phyloP scores from a whole-genome alignment of 2,888 invertebrate genomes.

The Galerucella pusilla region DNA sequence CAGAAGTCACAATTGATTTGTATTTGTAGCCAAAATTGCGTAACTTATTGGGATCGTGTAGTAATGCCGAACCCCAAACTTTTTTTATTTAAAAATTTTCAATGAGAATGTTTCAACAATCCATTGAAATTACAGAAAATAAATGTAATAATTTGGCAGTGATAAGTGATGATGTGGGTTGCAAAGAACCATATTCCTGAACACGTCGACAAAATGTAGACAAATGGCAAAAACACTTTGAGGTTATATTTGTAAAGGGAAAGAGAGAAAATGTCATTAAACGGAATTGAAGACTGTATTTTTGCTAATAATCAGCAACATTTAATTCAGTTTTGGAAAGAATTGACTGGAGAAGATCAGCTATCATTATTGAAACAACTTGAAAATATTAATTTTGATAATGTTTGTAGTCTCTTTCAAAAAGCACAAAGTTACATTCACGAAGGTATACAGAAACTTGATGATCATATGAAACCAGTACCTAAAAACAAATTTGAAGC shows the following conservation, averaged over 20 bases:
- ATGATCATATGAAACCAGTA: conserved; percentile 85
- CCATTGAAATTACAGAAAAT: neutral
- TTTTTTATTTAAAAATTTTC: neutral
- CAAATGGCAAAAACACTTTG: conserved; percentile 14
- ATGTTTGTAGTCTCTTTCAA: conserved; percentile 52
- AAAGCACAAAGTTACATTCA: conserved; percentile 64
- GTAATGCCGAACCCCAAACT: neutral
- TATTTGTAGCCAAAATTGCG: neutral
- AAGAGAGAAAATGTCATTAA: conserved; percentile 42
- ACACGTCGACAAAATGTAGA: conserved; percentile 28
- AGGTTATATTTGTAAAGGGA: conserved; percentile 26
- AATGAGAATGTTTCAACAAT: conserved; percentile 14
- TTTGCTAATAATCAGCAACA: conserved; percentile 50
- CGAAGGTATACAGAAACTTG: conserved; percentile 74
- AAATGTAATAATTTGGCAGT: conserved; percentile 7
- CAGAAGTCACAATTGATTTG: neutral
- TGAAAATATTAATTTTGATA: conserved; percentile 55
- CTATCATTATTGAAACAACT: conserved; percentile 49
- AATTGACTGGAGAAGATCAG: conserved; percentile 49
- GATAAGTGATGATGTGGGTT: conserved; percentile 36
- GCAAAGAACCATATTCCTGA: conserved; percentile 39
- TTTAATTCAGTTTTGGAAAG: conserved; percentile 51
- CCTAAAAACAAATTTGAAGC: conserved; percentile 84
- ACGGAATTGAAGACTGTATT: conserved; percentile 46
- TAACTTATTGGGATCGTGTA: neutral